phyloP scores from a whole-genome alignment of 1,140 invertebrate genomes.

The Eufriesea mexicana region DNA sequence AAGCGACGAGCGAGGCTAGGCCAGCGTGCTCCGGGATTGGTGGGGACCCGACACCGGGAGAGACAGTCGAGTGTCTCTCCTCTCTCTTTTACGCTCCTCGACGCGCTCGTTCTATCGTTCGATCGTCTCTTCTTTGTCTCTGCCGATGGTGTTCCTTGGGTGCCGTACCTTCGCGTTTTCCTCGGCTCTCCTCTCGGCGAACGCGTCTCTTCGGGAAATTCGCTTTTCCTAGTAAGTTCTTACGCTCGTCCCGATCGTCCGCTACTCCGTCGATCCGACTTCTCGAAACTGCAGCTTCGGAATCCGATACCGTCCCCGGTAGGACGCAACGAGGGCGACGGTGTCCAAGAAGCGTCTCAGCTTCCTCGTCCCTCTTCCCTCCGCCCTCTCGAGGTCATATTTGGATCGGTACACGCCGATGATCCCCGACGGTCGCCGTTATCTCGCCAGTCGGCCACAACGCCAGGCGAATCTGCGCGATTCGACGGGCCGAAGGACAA shows the following conservation, averaged over 20 bases:
- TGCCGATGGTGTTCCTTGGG: not conserved
- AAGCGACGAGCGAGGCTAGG: conserved; percentile 66
- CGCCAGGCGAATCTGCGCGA: conserved; percentile 16
- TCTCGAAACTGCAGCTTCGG: not conserved
- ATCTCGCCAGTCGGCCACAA: not conserved
- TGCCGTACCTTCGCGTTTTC: not conserved
- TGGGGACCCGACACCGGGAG: conserved; percentile 45
- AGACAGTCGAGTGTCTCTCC: conserved; percentile 33
- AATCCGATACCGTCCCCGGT: not conserved
- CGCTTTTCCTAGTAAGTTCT: not conserved
- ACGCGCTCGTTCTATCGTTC: conserved; percentile 27
- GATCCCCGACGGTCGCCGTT: not conserved
- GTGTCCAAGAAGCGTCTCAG: no score
- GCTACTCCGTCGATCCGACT: not conserved
- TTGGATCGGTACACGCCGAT: not conserved
- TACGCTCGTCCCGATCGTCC: no score
- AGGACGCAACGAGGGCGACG: not conserved
- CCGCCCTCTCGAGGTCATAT: not conserved
- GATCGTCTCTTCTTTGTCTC: conserved; percentile 38
- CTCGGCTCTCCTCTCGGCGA: not conserved
- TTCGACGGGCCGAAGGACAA: conserved; percentile 30
- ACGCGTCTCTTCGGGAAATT: not conserved
- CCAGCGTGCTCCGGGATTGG: conserved; percentile 55
- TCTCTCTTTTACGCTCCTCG: conserved; percentile 34
- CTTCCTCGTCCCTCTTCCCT: not conserved